Evolutionary conservation across 2,113 vertebrate species (phyloP).

Genomic region (Lathamus discolor): DNA sequence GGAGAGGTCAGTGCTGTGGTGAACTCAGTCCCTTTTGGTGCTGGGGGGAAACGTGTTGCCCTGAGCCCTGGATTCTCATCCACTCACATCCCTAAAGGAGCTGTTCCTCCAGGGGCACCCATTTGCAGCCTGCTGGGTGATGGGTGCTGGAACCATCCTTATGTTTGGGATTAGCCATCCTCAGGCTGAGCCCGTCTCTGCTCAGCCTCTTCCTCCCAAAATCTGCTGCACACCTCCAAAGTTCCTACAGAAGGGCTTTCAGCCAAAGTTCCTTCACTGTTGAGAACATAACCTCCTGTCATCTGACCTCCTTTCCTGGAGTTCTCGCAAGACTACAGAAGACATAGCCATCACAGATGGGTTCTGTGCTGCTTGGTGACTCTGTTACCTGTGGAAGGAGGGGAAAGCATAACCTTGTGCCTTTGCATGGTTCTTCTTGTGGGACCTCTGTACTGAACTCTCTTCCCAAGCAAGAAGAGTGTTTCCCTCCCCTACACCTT

Average conservation of each 20-base stretch:
- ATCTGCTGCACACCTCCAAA: not conserved
- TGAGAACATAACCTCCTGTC: not conserved
- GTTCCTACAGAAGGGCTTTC: not conserved
- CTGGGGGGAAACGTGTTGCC: not conserved
- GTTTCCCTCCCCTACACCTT: not conserved
- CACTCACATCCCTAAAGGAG: not conserved
- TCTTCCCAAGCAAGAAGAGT: not conserved
- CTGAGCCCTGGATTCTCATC: not conserved
- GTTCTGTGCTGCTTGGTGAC: rapidly evolving
- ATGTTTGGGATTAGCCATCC: not conserved
- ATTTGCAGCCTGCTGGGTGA: not conserved
- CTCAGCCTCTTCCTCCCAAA: not conserved
- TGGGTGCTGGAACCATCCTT: not conserved
- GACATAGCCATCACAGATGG: not conserved
- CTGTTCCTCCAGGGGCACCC: not conserved
- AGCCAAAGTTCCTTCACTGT: not conserved
- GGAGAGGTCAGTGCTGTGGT: not conserved
- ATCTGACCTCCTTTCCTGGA: not conserved
- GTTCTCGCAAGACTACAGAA: not conserved
- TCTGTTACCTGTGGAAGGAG: not conserved
- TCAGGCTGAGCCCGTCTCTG: not conserved
- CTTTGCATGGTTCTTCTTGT: not conserved
- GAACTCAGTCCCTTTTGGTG: not conserved
- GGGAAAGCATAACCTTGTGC: not conserved
- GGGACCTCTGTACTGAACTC: not conserved